phyloP scores from a whole-genome alignment of 2,797 vertebrate genomes.

The Margarornis squamiger region DNA sequence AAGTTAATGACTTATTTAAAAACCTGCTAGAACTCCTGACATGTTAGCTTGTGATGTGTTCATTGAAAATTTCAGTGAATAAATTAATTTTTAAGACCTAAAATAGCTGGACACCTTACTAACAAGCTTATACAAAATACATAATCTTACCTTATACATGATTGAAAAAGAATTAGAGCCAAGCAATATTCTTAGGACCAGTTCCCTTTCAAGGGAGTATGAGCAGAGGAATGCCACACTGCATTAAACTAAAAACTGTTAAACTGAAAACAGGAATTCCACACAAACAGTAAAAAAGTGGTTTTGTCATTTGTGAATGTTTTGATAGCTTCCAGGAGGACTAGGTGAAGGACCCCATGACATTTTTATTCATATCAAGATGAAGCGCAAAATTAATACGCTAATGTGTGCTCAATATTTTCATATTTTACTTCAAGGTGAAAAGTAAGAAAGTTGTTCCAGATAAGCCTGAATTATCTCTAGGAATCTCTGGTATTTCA shows the following conservation, averaged over 20 bases:
- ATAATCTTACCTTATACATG: slow-evolving; percentile 3
- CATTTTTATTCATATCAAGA: background rate
- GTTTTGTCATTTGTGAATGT: background rate
- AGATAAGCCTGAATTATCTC: slow-evolving; percentile 69
- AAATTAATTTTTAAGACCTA: slow-evolving; percentile 40
- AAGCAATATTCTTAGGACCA: background rate
- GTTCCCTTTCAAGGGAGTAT: background rate
- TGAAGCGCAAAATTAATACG: slow-evolving; percentile 34
- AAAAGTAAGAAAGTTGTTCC: slow-evolving; percentile 71
- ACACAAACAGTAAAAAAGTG: background rate
- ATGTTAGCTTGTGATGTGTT: slow-evolving; percentile 17
- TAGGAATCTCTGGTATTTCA: slow-evolving; percentile 56
- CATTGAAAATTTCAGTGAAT: slow-evolving; percentile 47
- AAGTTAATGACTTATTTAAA: slow-evolving; percentile 78
- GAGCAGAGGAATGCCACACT: background rate
- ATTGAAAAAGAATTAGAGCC: background rate
- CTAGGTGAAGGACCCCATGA: background rate
- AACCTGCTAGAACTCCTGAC: slow-evolving; percentile 9
- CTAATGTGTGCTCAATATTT: slow-evolving; percentile 36
- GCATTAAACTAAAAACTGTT: background rate
- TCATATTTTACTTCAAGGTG: slow-evolving; percentile 71
- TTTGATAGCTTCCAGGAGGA: background rate
- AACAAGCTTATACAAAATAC: background rate
- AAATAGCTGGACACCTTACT: slow-evolving; percentile 12
- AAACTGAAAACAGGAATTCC: slow-evolving; percentile 10